These are phyloP conservation scores for Rhagoletis zephyria DNA, from an alignment of 1,140 invertebrate genomes.

Conservation along the genomic window DNA sequence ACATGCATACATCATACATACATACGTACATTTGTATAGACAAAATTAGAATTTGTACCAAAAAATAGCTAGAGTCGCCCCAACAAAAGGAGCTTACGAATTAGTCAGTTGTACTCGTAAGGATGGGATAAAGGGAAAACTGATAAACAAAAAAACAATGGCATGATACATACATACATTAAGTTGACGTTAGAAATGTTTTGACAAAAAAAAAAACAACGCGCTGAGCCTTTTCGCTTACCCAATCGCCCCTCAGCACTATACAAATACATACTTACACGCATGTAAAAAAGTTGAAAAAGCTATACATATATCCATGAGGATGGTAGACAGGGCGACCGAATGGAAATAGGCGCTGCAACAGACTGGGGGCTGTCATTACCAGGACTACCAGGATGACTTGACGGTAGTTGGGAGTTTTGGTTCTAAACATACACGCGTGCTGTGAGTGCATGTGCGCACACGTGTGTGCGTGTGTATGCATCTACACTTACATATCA, in stretches of 20 bases:
- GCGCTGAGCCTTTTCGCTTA: not conserved
- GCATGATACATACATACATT: not conserved
- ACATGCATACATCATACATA: not conserved
- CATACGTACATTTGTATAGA: not conserved
- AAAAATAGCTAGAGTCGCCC: conserved; percentile 10
- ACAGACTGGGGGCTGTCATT: conserved; percentile 35
- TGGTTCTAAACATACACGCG: not conserved
- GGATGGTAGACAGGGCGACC: not conserved
- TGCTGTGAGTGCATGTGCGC: not conserved
- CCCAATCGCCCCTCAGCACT: not conserved
- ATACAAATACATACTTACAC: not conserved
- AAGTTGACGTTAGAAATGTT: not conserved
- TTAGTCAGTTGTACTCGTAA: not conserved
- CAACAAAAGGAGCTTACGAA: conserved; percentile 20
- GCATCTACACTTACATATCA: not conserved
- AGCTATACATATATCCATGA: not conserved
- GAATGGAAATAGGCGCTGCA: not conserved
- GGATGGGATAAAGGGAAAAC: not conserved
- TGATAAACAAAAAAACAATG: conserved; percentile 9
- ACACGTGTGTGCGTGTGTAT: not conserved
- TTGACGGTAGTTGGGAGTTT: not conserved
- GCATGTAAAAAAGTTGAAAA: conserved; percentile 14
- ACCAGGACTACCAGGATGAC: conserved; percentile 29
- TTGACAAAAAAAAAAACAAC: not conserved
- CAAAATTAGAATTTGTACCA: conserved; percentile 32